A percentile compares a stretch with the other conserved stretches of the same genome.
Evolutionary conservation across 2,797 vertebrate species (phyloP).

Genomic region (Hemibagrus guttatus): DNA sequence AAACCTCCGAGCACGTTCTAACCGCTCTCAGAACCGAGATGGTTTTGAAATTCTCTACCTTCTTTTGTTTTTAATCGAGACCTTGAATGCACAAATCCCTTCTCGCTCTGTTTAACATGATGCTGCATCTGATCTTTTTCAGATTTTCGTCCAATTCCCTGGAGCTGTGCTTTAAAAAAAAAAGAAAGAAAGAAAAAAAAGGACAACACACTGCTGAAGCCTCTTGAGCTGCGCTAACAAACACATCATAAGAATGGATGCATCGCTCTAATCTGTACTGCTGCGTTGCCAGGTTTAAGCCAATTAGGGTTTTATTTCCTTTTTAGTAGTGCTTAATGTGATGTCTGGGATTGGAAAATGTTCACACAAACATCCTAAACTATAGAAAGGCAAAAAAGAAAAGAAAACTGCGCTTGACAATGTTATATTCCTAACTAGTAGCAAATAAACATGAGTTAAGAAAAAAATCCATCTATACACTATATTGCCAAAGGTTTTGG

Average conservation of each 20-base stretch:
- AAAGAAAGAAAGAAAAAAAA: too few relatives aligned
- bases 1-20: neutral
- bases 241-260: neutral
- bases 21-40: neutral
- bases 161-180: neutral
- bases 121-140: slow-evolving; percentile 13
- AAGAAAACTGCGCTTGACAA: neutral
- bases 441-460: neutral
- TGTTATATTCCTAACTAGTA: neutral
- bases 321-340: neutral
- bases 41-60: neutral
- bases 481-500: too few relatives aligned
- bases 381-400: neutral
- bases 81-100: neutral
- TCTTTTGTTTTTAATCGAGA: neutral
- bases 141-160: neutral
- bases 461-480: too few relatives aligned
- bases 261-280: neutral
- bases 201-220: neutral
- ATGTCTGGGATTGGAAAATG: neutral
- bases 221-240: neutral
- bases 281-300: neutral
- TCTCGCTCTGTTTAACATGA: neutral
- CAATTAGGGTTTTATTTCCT: neutral
- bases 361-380: neutral